These are phyloP conservation scores for Lysandra coridon DNA, from an alignment of 2,888 invertebrate species.

Conservation along the genomic window DNA sequence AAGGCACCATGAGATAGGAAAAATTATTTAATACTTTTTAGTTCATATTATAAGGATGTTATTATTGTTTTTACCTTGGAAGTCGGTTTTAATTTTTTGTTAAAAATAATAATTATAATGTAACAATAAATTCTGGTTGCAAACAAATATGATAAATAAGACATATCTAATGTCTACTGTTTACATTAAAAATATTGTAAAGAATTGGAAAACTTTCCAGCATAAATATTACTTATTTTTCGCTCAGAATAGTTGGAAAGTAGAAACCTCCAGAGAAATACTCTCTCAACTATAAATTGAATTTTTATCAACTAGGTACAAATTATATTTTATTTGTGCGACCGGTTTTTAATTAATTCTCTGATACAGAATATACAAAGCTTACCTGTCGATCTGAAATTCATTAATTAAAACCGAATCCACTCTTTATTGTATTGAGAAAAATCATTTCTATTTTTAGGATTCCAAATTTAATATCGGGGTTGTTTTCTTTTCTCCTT, in stretches of 20 bases:
- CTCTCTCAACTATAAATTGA: neutral
- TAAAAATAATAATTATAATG: too few species aligned
- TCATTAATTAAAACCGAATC: slow-evolving; percentile 10
- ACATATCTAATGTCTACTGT: too few species aligned
- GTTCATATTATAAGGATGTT: too few species aligned
- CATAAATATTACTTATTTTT: neutral
- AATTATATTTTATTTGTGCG: slow-evolving; percentile 1
- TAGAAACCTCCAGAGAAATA: neutral
- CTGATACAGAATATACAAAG: neutral
- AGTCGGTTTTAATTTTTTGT: too few species aligned
- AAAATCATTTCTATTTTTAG: neutral
- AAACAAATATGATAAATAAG: too few species aligned
- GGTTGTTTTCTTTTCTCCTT: neutral
- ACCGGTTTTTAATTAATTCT: neutral
- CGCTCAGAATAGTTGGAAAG: neutral
- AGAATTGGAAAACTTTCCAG: neutral
- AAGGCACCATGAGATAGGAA: too few species aligned
- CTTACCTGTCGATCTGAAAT: neutral
- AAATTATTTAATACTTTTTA: too few species aligned
- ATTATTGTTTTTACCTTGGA: too few species aligned
- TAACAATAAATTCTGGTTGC: neutral
- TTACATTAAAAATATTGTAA: too few species aligned
- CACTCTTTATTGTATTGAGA: slow-evolving; percentile 1
- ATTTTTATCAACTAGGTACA: slow-evolving; percentile 5
- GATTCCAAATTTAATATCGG: neutral